phyloP scores from a whole-genome alignment of 2,113 vertebrate species.

The Rhinolophus sinicus region DNA sequence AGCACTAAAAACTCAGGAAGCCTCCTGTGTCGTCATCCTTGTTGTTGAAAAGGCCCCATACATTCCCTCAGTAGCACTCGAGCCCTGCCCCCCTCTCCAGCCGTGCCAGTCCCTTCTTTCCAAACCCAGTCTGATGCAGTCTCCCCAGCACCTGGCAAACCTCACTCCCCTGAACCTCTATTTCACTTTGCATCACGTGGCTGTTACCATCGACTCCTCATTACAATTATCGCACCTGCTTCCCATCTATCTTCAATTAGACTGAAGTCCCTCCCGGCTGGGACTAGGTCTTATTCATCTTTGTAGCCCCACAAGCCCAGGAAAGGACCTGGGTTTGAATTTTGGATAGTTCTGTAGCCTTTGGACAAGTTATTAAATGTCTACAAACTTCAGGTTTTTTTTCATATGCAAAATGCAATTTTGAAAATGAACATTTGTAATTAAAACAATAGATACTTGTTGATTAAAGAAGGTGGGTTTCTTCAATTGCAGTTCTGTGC shows the following conservation, averaged over 20 bases:
- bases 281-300: neutral
- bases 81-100: neutral
- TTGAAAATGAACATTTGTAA: neutral
- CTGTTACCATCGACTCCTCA: neutral
- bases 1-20: neutral
- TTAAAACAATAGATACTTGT: neutral
- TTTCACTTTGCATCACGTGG: neutral
- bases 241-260: neutral
- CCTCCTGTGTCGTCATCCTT: no score
- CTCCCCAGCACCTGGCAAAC: neutral
- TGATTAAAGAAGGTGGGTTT: neutral
- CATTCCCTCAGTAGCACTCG: neutral
- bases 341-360: neutral
- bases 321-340: neutral
- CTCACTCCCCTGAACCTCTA: neutral
- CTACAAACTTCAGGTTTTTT: neutral
- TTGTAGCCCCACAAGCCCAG: neutral
- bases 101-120: neutral
- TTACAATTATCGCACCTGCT: neutral
- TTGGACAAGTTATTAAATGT: neutral
- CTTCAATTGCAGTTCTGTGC: neutral
- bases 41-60: neutral
- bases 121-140: no score
- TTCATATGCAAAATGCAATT: neutral
- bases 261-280: neutral